Percentiles rank a stretch among this genome's conserved stretches.
These are phyloP conservation scores for Rhinophrynus dorsalis DNA, from an alignment of 2,797 vertebrate species.

Conservation along the genomic window DNA sequence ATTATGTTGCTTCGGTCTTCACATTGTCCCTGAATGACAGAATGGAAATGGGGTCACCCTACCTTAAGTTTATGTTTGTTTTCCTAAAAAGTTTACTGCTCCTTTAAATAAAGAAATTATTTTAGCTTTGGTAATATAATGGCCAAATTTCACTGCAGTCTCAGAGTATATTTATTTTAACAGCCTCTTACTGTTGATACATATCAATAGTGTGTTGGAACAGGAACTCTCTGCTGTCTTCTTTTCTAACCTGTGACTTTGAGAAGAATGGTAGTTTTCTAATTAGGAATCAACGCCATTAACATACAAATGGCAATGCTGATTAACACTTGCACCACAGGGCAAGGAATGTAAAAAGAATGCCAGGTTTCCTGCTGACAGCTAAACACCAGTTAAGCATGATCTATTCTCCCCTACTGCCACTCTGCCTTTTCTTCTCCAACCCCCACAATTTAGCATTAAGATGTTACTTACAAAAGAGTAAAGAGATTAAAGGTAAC, in stretches of 20 bases:
- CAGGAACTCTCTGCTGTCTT: neutral
- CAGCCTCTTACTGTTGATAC: neutral
- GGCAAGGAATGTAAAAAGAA: constrained; percentile 48
- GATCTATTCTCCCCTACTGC: constrained; percentile 46
- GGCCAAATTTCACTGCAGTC: neutral
- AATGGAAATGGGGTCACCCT: too few species aligned
- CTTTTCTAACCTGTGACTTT: neutral
- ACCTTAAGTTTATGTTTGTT: too few species aligned
- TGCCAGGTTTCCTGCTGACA: constrained; percentile 54
- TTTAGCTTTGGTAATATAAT: too few species aligned
- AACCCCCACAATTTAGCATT: constrained; percentile 26
- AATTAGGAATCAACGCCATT: constrained; percentile 63
- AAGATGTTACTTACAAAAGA: constrained; percentile 47
- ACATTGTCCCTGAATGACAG: too few species aligned
- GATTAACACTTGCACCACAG: constrained; percentile 56
- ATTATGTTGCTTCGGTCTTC: too few species aligned
- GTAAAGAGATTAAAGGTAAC: constrained; percentile 44
- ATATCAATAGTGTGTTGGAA: neutral
- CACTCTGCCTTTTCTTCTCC: constrained; percentile 40
- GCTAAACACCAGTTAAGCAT: constrained; percentile 44
- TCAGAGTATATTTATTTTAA: constrained; percentile 15
- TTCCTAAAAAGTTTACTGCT: too few species aligned
- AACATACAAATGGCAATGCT: constrained; percentile 58
- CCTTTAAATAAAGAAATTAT: too few species aligned
- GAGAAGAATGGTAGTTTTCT: constrained; percentile 39